A percentile compares a stretch with the other conserved stretches of the same genome.
Conservation (phyloP, 2,797 vertebrate genomes). For the Labeo calbasu region DNA sequence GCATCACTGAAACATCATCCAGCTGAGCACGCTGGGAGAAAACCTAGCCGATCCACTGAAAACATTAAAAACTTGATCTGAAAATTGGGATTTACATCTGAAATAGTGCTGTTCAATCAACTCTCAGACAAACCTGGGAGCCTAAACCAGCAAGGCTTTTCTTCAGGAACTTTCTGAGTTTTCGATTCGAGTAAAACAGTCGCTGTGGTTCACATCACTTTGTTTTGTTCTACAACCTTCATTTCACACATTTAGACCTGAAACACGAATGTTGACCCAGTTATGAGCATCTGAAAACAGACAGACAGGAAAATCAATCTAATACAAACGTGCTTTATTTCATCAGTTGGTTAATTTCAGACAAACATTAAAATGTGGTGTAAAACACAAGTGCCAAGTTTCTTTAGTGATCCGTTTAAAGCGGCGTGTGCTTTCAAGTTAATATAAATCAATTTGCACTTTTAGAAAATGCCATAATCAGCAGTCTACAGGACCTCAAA, state of each 20-base stretch:
- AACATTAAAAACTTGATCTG: too few species aligned
- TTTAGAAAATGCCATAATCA: background rate
- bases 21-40: too few species aligned
- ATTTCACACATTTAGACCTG: background rate
- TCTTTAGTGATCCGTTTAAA: background rate
- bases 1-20: too few species aligned
- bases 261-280: background rate
- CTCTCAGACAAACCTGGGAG: too few species aligned
- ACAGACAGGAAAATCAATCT: background rate
- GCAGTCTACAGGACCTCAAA: constrained; percentile 17
- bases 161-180: too few species aligned
- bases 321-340: background rate
- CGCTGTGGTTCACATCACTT: background rate
- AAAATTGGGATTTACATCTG: too few species aligned
- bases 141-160: background rate
- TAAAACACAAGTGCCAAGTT: background rate
- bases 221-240: background rate
- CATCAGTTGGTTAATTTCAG: background rate
- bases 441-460: background rate
- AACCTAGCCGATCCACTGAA: too few species aligned
- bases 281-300: background rate
- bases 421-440: background rate
- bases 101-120: background rate
- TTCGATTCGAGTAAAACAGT: too few species aligned
- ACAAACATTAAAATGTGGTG: background rate